Base-by-base conservation (phyloP, 1,140 invertebrate species). In the Brachionus sp. region DNA sequence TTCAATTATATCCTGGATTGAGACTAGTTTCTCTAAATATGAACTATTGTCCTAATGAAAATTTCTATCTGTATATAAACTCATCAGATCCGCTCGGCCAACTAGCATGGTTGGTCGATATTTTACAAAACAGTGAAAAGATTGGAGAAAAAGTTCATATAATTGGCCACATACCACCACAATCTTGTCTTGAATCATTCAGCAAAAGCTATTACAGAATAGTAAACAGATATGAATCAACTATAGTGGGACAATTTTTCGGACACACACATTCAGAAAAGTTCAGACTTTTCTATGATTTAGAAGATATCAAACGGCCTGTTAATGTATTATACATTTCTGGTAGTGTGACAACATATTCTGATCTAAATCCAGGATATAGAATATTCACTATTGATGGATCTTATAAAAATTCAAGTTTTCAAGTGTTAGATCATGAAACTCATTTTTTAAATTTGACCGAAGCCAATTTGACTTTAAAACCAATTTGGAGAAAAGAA, bases 61-160 rank as follows among this genome's bases (percentile, higher is more conserved):
- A 90, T 85, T 89, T 89, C 95, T 99, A 97, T 95, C 89, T 99
- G 10, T 89, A 98, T 9, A 89, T 98, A 19, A 98, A 99, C 87
- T 94, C 95, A 83, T 98, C 95, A 0, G 97, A 99, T 90, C 97
- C 96, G 2, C 94, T 94, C 1, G 94, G 93, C 10, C 94, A 98
- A 87, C 89, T 99, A 2, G 93, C 95, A 84, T 99, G 97, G 97
- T 42, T 83, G 13, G 39, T 75, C n/a, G 53, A 77, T 44, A 25
- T 39, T 87, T 88, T 99, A 1, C 95, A 96, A 88, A 92, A 93
- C 33, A 95, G 96, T 0, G 97, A 99, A 89, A 92, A 95, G 86
- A 94, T 93, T 82, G 92, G 92, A 7, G 95, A 98, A 89, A 96
- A 96, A 89, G 89, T 95, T 5, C 96, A 99, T 86, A 93, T 99